A percentile compares a stretch with the other conserved stretches of the same genome.
These are phyloP conservation scores for Garra rufa DNA, from an alignment of 2,113 vertebrate genomes.

Conservation along the genomic window DNA sequence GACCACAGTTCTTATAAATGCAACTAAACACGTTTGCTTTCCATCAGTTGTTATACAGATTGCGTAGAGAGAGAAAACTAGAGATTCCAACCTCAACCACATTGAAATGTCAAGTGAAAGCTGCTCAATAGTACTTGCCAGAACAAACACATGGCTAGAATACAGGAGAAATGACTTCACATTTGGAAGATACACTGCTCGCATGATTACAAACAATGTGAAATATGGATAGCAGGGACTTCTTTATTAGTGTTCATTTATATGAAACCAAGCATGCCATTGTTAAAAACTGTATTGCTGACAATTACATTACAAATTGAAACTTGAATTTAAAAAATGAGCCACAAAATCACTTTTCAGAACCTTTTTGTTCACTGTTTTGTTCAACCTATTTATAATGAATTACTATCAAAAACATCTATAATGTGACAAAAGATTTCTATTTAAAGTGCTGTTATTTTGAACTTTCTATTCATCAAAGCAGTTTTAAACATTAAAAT, in stretches of 20 bases:
- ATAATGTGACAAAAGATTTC: no score
- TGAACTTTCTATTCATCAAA: no score
- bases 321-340: neutral
- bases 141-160: slow-evolving; percentile 40
- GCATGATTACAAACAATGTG: slow-evolving; percentile 8
- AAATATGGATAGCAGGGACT: slow-evolving; percentile 6
- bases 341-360: neutral
- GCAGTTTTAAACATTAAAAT: no score
- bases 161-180: slow-evolving; percentile 31
- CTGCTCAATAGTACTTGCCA: slow-evolving; percentile 44
- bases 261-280: neutral
- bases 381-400: no score
- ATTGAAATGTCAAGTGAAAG: slow-evolving; percentile 52
- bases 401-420: no score
- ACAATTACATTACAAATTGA: neutral
- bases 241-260: neutral
- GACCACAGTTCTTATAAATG: slow-evolving; percentile 56
- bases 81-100: slow-evolving; percentile 52
- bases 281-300: neutral
- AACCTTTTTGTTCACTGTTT: no score
- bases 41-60: slow-evolving; percentile 43
- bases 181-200: slow-evolving; percentile 19
- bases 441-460: no score
- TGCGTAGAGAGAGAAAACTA: neutral
- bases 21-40: slow-evolving; percentile 47